Conservation (phyloP, 2,113 vertebrate species). For the Nycticebus coucang region DNA sequence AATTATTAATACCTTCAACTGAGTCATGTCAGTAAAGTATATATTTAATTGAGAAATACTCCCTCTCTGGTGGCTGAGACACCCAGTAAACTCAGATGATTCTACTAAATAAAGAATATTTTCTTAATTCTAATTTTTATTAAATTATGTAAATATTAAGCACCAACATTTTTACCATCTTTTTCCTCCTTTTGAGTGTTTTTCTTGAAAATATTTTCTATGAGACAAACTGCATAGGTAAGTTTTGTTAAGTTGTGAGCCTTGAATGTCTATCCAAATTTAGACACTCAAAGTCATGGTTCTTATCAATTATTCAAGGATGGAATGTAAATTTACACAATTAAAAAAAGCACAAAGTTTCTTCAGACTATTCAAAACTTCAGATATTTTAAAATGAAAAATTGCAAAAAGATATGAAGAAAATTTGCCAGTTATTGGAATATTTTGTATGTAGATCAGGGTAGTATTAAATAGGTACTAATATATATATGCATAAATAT, state of each 20-base stretch:
- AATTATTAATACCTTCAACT: neutral
- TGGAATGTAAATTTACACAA: neutral
- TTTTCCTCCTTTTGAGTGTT: neutral
- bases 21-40: neutral
- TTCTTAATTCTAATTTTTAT: constrained; percentile 17
- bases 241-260: neutral
- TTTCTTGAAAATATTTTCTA: neutral
- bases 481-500: neutral
- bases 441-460: neutral
- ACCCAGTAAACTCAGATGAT: neutral
- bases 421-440: neutral
- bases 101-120: neutral
- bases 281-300: too few relatives aligned
- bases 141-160: neutral
- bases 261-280: neutral
- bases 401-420: neutral
- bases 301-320: too few relatives aligned
- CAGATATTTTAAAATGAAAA: neutral
- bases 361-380: neutral
- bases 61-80: neutral
- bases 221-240: neutral
- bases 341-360: neutral
- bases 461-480: neutral
- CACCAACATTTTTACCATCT: neutral
- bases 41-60: neutral